Base-by-base conservation (phyloP, 2,113 vertebrate genomes). In the Brachypteracias leptosomus region DNA sequence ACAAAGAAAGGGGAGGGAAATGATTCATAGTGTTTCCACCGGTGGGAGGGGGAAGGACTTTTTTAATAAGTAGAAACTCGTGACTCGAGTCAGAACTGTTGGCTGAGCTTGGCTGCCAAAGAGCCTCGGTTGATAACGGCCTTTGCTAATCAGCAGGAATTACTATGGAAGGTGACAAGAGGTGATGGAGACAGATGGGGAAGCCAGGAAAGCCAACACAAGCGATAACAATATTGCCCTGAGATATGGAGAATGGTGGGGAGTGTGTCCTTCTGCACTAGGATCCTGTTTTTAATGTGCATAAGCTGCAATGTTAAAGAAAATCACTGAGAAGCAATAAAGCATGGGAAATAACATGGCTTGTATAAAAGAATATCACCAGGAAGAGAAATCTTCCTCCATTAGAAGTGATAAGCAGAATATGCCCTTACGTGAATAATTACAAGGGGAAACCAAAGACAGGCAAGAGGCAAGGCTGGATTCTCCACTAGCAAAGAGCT, bases 1-100 rank as follows among this genome's bases (percentile, higher is more conserved):
- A 97, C 85, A 95, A 96, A 94, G 93, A 94, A 96, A 93, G 35
- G 74, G 47, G 80, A 93, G 94, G 90, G 77, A 94, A 94, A 94
- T 95, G 90, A 96, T 96, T 96, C 95, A 96, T 38, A 47, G 19
- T 40, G 42, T 92, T 96, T 96, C 92, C 87, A 94, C 46, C 0
- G 0, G 42, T 77, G 42, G 68, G 77, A 92, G 74, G 16, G 16
- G 54, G 31, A 89, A 86, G 57, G 40, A 79, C 65, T 36, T 88
- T 63, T 88, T 76, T 40, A 89, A 61, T 65, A 63, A 70, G 92
- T 16, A 89, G 73, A 87, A 95, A 87, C 63, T 79, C 5, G 2
- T 94, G 83, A 87, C 71, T n/a, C 58, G 49, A 93, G 36, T 87
- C 86, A 91, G 86, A 93, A 88, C 29, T 95, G 81, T 59, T 92